Evolutionary conservation across 2,113 vertebrate genomes (phyloP).

Genomic region (Craseonycteris thonglongyai): DNA sequence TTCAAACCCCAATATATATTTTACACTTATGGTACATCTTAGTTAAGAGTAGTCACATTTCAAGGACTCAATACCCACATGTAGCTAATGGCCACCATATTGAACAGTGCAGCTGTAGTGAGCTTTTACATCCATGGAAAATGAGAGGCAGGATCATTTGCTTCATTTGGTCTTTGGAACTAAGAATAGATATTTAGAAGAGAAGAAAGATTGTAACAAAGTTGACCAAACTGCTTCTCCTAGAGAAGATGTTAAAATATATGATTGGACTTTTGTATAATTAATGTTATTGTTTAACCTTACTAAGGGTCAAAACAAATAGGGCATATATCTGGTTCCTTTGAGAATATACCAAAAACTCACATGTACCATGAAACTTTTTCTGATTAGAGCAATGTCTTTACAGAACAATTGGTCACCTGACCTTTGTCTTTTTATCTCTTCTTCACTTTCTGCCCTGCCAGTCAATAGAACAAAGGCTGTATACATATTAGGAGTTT

Average conservation of each 20-base stretch:
- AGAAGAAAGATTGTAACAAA: neutral
- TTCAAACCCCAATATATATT: constrained; percentile 10
- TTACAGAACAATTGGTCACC: neutral
- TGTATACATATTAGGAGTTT: neutral
- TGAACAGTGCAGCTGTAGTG: neutral
- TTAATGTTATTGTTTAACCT: neutral
- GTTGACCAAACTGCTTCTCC: neutral
- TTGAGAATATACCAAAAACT: constrained; percentile 28
- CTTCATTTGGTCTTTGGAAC: neutral
- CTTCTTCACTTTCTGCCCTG: constrained; percentile 4
- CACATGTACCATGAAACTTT: neutral
- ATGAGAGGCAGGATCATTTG: neutral
- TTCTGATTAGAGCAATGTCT: neutral
- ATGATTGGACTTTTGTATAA: neutral
- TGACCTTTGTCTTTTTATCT: neutral
- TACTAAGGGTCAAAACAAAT: neutral
- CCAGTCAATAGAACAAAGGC: neutral
- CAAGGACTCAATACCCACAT: neutral
- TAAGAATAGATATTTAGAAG: constrained; percentile 11
- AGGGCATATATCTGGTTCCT: neutral
- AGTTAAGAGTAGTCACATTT: neutral
- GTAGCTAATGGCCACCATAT: neutral
- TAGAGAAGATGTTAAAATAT: constrained; percentile 25
- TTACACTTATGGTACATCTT: neutral
- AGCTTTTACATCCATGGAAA: neutral